A percentile compares a stretch with the other conserved stretches of the same genome.
Evolutionary conservation across 2,113 vertebrate genomes (phyloP).

Genomic region (Brachypteracias leptosomus): DNA sequence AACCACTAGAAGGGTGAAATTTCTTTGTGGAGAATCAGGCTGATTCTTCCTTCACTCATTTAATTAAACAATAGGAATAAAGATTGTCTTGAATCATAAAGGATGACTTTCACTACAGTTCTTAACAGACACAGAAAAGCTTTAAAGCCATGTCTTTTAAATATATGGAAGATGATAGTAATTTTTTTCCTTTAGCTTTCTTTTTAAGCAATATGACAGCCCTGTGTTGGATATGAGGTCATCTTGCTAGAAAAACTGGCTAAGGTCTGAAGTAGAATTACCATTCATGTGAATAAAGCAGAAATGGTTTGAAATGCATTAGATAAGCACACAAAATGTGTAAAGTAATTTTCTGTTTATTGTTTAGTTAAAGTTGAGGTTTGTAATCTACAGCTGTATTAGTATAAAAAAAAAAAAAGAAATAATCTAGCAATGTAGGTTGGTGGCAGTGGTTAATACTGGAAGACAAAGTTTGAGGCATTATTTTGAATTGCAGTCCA

Average conservation of each 20-base stretch:
- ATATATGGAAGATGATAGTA: neutral
- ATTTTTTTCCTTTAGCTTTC: neutral
- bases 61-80: neutral
- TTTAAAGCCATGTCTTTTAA: neutral
- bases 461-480: neutral
- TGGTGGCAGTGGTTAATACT: neutral
- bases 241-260: neutral
- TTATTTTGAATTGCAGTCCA: neutral
- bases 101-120: neutral
- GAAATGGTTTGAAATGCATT: neutral
- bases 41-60: neutral
- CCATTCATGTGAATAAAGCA: neutral
- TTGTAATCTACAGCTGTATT: neutral
- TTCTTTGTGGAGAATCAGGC: neutral
- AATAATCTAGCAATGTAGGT: neutral
- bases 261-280: neutral
- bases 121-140: neutral
- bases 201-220: neutral
- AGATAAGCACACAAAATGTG: neutral
- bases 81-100: neutral
- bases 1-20: neutral
- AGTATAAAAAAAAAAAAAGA: neutral
- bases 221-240: neutral
- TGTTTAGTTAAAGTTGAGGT: neutral
- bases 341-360: neutral